Evolutionary conservation across 2,888 invertebrate genomes (phyloP), one percentile per base, ranked within the genome.

Genomic region (Polyploca ridens): DNA sequence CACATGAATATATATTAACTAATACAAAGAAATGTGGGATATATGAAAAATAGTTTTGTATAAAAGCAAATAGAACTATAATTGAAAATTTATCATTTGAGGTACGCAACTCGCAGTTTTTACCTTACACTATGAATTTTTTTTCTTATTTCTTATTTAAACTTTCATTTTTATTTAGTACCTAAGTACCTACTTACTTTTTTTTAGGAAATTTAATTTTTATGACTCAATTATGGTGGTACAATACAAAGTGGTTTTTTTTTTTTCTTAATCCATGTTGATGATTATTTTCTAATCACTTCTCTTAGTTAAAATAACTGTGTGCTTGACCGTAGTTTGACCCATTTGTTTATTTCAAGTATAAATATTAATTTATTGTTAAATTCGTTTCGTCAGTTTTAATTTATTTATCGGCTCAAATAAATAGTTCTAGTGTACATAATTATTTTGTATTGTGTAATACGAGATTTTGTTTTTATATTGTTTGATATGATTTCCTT

Each of bases 321-420:
- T 27, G 27, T 27, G n/a, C n/a, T 27, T 1, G 27, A 27, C 27
- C 27, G 35, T 35, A 35, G 5, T 8, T 41, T 13, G 44, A 44
- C 13, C 5, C 5, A 6, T 44, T 27, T n/a, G n/a, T 46, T 46
- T 46, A n/a, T 46, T 46, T 46, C 6, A n/a, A 46, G 5, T n/a
- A 46, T 46, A n/a, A 46, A 46, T 46, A n/a, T n/a, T 46, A 46
- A 6, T 46, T 46, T n/a, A 1, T 46, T 13, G 3, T 16, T 19
- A 19, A 54, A 10, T 10, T 19, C 3, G 8, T 54, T n/a, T 13
- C 11, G 16, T 7, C 16, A 16, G 4, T 38, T n/a, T 38, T 16
- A 4, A 16, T 38, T 16, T 60, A 60, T 19, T 61, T 27, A 41
- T 41, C n/a, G 38, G 60, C 60, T 60, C 60, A 60, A 60, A 38